Conservation (phyloP, 2,797 vertebrate genomes). For the Periparus ater region DNA sequence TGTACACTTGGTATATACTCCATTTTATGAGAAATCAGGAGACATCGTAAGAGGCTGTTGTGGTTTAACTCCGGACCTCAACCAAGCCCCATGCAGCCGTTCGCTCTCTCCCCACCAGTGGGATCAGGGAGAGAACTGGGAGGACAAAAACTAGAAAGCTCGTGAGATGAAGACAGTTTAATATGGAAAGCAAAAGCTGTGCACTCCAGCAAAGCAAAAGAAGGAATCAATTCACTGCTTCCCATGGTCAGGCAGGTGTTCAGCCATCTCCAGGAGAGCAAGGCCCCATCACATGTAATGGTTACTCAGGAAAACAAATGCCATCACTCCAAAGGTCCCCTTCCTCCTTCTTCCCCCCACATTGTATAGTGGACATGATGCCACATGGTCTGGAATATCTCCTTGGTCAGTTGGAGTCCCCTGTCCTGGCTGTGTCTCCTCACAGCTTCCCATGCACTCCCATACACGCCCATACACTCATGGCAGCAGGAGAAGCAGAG, state of each 20-base stretch:
- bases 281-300: too few species aligned
- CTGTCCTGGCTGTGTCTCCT: not conserved
- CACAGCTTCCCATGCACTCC: not conserved
- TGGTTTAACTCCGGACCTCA: not conserved
- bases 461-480: too few species aligned
- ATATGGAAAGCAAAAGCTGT: not conserved
- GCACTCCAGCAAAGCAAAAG: not conserved
- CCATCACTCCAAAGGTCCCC: not conserved
- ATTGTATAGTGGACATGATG: not conserved
- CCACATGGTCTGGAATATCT: not conserved
- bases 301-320: not conserved
- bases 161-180: not conserved
- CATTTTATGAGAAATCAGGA: not conserved
- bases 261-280: too few species aligned
- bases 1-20: not conserved
- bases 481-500: not conserved
- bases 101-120: not conserved
- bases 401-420: not conserved
- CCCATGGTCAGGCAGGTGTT: not conserved
- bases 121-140: not conserved
- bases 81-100: rapidly evolving
- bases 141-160: not conserved
- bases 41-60: rapidly evolving
- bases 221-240: not conserved
- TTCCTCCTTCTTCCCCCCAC: not conserved